These are phyloP conservation scores for Tromatobia lineatoria DNA, from an alignment of 2,888 invertebrate species.

Conservation along the genomic window DNA sequence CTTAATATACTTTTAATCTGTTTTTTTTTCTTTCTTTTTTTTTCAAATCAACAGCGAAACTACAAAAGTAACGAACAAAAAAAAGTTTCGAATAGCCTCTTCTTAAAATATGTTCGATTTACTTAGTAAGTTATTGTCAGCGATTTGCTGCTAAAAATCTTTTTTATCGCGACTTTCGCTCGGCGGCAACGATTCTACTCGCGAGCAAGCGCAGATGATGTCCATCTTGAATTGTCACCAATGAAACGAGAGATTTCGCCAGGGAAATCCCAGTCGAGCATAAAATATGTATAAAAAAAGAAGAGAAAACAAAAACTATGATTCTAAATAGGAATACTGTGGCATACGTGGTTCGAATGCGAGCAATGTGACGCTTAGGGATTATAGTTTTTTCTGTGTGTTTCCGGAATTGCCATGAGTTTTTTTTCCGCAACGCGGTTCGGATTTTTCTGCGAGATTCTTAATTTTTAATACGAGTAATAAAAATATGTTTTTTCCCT, in stretches of 20 bases:
- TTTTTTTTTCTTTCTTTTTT: background rate
- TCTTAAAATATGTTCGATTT: slow-evolving; percentile 21
- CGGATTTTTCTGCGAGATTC: slow-evolving; percentile 23
- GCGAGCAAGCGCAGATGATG: background rate
- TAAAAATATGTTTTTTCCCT: background rate
- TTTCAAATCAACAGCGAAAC: slow-evolving; percentile 17
- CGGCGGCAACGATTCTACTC: slow-evolving; percentile 11
- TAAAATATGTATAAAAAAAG: background rate
- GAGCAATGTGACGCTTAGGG: slow-evolving; percentile 28
- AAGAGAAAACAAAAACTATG: slow-evolving; percentile 18
- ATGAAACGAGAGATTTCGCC: slow-evolving; percentile 31
- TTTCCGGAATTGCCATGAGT: background rate
- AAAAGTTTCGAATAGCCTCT: slow-evolving; percentile 39
- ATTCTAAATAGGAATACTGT: slow-evolving; percentile 50
- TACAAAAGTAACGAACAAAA: slow-evolving; percentile 27
- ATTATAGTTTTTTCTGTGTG: slow-evolving; percentile 7
- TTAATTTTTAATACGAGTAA: slow-evolving; percentile 9
- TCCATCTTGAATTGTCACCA: slow-evolving; percentile 13
- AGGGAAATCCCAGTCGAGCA: slow-evolving; percentile 36
- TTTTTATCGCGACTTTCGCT: slow-evolving; percentile 8
- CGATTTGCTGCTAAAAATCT: slow-evolving; percentile 2
- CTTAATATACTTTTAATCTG: slow-evolving; percentile 22
- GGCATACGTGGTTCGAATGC: slow-evolving; percentile 16
- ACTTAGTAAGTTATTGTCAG: slow-evolving; percentile 18
- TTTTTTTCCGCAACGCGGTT: background rate